phyloP scores from a whole-genome alignment of 2,113 vertebrate species.

The Aix galericulata region DNA sequence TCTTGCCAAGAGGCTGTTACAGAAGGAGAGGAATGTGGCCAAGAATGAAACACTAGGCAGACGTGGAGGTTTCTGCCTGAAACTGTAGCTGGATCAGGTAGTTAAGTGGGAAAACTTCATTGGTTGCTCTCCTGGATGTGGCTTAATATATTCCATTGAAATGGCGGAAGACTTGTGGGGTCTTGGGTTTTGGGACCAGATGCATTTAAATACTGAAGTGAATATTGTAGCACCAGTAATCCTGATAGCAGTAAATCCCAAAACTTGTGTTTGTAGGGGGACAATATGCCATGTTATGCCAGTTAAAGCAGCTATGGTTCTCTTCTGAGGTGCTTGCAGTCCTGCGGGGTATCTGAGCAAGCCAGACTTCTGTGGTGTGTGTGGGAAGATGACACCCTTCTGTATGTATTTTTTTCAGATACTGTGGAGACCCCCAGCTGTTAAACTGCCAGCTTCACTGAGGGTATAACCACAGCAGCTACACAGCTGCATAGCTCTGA shows the following conservation, averaged over 20 bases:
- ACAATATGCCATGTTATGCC: accelerated
- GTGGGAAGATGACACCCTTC: not conserved
- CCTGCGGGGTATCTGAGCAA: not conserved
- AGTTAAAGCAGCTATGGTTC: not conserved
- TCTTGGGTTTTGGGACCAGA: not conserved
- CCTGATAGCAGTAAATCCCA: not conserved
- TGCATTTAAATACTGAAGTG: not conserved
- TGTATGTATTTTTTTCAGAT: not conserved
- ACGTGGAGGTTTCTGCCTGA: not conserved
- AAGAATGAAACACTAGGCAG: accelerated
- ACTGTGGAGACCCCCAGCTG: not conserved
- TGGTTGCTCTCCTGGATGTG: not conserved
- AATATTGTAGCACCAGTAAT: not conserved
- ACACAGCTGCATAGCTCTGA: not conserved
- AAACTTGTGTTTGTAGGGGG: not conserved
- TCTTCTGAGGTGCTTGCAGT: not conserved
- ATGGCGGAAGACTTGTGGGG: not conserved
- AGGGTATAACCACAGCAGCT: not conserved
- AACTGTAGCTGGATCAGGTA: not conserved
- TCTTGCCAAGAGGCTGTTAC: not conserved
- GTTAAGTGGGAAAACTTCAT: not conserved
- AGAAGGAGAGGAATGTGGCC: not conserved
- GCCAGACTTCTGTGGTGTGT: not conserved
- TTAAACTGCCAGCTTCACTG: not conserved
- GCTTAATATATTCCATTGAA: not conserved